Evolutionary conservation across 2,888 invertebrate species (phyloP), one percentile per base, ranked within the genome.

Genomic region (Acanthosepion lycidas): DNA sequence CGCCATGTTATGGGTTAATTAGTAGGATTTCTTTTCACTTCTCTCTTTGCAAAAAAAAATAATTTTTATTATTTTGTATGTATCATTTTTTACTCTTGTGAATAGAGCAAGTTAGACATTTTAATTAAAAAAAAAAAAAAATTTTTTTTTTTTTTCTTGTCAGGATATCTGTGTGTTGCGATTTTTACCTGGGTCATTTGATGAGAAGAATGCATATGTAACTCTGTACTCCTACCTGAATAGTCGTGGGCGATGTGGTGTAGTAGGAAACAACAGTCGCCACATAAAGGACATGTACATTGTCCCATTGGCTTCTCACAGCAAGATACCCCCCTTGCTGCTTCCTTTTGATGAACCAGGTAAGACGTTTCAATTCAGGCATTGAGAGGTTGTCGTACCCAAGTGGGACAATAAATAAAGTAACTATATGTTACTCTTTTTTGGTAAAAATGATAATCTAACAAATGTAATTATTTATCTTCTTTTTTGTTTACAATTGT

Each of bases 231-330:
- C 98, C 96, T 99, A 99, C 97, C 98, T 99, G 94, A 98, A 98
- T 97, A 98, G 98, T 97, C 98, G 99, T 20, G 98, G 97, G 94
- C 96, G 98, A 49, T 97, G 98, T 95, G 98, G 99, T 1, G 99
- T 99, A 9, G 98, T 99, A 91, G 99, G 98, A 95, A 98, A 98
- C 94, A 95, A 95, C 23, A 96, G 96, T 51, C 98, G 98, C 95
- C 98, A 98, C 95, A 98, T 99, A 94, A 99, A 99, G 97, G 99
- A 99, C 97, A 99, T 99, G 97, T 99, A 99, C 97, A 98, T 99
- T 95, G 98, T 99, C 96, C 99, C 99, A 0, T 97, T 99, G 95
- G 98, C 98, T 0, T 98, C 98, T 6, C 95, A 98, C 98, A 96
- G 98, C 98, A 96, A 98, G 98, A 94, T 98, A 98, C 97, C 99